A percentile compares a stretch with the other conserved stretches of the same genome.
phyloP scores from a whole-genome alignment of 1,140 invertebrate genomes.

The Xylocopa sonorina region DNA sequence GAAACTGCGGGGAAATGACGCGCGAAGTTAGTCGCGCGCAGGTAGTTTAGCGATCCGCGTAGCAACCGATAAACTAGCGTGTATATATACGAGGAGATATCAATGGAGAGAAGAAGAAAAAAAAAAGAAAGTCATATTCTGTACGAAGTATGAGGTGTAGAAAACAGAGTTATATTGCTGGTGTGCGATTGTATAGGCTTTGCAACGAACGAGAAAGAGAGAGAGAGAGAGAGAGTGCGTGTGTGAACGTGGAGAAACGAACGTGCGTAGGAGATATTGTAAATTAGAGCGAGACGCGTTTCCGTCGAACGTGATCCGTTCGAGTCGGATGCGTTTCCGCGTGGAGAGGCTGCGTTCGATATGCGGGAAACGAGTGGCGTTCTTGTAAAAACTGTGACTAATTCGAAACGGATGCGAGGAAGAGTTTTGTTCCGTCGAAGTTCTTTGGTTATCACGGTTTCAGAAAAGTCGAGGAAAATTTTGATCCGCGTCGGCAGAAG shows the following conservation, averaged over 20 bases:
- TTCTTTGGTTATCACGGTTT: not conserved
- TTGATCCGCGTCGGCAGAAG: not conserved
- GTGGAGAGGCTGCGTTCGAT: slow-evolving; percentile 1
- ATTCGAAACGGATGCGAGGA: not conserved
- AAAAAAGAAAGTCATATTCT: slow-evolving; percentile 75
- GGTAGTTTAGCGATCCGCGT: slow-evolving; percentile 55
- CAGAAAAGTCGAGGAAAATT: not conserved
- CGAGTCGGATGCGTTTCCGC: slow-evolving; percentile 2
- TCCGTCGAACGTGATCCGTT: not conserved
- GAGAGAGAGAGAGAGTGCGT: not conserved
- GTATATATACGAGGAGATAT: slow-evolving; percentile 65
- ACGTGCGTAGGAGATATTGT: slow-evolving; percentile 9
- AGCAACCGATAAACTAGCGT: slow-evolving; percentile 60
- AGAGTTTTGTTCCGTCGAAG: not conserved
- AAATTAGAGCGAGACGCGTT: slow-evolving; percentile 14
- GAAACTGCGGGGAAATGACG: slow-evolving; percentile 36
- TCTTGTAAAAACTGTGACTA: not conserved
- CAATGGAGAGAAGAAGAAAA: slow-evolving; percentile 59
- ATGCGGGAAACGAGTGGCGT: not conserved
- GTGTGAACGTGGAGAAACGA: not conserved
- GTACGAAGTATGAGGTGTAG: slow-evolving; percentile 59
- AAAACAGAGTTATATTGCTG: slow-evolving; percentile 35
- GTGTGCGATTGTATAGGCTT: slow-evolving; percentile 62
- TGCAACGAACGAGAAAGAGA: slow-evolving; percentile 42
- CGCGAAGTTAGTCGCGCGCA: slow-evolving; percentile 37